phyloP scores from a whole-genome alignment of 2,888 invertebrate genomes.

The Andrena praecox region DNA sequence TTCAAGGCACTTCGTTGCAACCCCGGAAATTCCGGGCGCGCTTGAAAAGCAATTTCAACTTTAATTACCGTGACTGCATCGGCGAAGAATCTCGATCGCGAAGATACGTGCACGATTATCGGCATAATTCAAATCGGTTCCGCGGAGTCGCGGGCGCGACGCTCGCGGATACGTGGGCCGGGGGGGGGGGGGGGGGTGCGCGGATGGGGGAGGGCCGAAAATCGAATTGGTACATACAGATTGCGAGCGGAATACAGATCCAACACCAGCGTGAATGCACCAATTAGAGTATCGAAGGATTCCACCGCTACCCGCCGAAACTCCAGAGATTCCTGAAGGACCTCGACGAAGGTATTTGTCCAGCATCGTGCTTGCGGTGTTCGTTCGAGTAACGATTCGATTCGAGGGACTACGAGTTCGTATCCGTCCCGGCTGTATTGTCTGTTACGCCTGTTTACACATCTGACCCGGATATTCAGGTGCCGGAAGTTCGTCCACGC shows the following conservation, averaged over 20 bases:
- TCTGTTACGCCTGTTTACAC: conserved; percentile 73
- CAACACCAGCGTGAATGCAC: conserved; percentile 79
- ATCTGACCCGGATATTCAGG: conserved; percentile 71
- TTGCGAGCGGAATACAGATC: conserved; percentile 66
- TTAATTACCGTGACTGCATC: conserved; percentile 57
- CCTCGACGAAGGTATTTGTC: conserved; percentile 82
- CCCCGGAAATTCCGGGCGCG: conserved; percentile 51
- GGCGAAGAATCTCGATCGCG: conserved; percentile 58
- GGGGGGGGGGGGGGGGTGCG: background rate
- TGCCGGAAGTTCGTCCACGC: conserved; percentile 50
- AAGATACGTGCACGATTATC: conserved; percentile 61
- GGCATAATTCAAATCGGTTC: conserved; percentile 65
- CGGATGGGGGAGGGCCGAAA: conserved; percentile 36
- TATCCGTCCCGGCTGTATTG: conserved; percentile 68
- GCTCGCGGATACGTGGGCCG: conserved; percentile 52
- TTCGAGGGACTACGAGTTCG: conserved; percentile 72
- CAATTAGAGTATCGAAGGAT: conserved; percentile 83
- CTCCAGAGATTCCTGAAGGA: conserved; percentile 82
- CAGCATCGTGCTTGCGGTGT: conserved; percentile 79
- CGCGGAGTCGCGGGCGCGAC: conserved; percentile 46
- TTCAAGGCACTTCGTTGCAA: conserved; percentile 25
- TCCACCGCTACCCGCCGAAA: conserved; percentile 79
- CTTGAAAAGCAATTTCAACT: conserved; percentile 61
- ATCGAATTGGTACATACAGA: conserved; percentile 70
- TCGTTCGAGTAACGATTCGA: conserved; percentile 79